Percentiles rank a stretch among this genome's conserved stretches.
phyloP scores from a whole-genome alignment of 2,797 vertebrate species.

The Crenuchus spilurus region DNA sequence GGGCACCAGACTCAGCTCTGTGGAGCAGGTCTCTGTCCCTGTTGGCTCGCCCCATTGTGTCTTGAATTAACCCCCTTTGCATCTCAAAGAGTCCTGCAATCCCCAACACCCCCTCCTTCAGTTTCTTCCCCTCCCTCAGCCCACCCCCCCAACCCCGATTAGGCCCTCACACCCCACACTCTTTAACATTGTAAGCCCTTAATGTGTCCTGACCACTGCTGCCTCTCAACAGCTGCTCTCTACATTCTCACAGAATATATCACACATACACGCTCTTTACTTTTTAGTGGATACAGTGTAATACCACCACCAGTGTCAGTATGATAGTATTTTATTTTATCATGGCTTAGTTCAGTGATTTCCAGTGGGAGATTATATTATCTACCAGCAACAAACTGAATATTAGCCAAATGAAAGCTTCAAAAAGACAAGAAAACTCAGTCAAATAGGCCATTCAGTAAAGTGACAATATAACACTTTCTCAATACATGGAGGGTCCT shows the following conservation, averaged over 20 bases:
- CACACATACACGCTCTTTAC: slow-evolving; percentile 17
- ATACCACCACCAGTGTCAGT: not conserved
- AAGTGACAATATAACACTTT: no score
- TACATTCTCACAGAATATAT: not conserved
- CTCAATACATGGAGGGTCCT: no score
- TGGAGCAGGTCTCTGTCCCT: slow-evolving; percentile 49
- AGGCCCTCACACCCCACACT: slow-evolving; percentile 34
- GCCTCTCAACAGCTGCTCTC: slow-evolving; percentile 36
- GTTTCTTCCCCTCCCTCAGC: slow-evolving; percentile 33
- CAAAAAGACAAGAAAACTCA: no score
- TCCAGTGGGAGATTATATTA: no score
- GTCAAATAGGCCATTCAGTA: no score
- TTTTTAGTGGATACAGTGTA: not conserved
- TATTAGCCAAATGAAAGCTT: no score
- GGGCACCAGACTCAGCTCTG: slow-evolving; percentile 46
- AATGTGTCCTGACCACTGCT: slow-evolving; percentile 33
- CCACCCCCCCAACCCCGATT: slow-evolving; percentile 32
- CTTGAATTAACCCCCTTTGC: slow-evolving; percentile 58
- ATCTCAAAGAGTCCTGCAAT: slow-evolving; percentile 57
- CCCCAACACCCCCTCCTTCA: slow-evolving; percentile 37
- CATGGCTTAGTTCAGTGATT: not conserved
- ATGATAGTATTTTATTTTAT: not conserved
- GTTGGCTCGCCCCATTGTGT: slow-evolving; percentile 49
- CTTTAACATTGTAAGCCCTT: slow-evolving; percentile 28
- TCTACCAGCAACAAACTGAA: no score